A percentile compares a stretch with the other conserved stretches of the same genome.
These are phyloP conservation scores for Sebastes alutus DNA, from an alignment of 2,797 vertebrate genomes.

Conservation along the genomic window DNA sequence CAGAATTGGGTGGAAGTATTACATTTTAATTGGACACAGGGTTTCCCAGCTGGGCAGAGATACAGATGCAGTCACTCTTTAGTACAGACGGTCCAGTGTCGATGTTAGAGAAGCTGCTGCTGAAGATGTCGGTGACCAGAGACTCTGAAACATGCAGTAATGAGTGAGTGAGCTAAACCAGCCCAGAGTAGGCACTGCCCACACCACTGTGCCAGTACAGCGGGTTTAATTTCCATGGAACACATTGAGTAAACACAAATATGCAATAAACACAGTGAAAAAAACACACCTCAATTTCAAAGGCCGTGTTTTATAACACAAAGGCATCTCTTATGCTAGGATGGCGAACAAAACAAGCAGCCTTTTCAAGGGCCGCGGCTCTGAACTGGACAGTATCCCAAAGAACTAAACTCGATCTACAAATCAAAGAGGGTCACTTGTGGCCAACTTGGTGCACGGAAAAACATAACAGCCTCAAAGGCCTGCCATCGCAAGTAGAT, in stretches of 20 bases:
- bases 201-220: constrained; percentile 24
- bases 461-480: constrained; percentile 67
- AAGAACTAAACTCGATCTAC: constrained; percentile 61
- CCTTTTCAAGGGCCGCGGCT: constrained; percentile 55
- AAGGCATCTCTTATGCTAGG: constrained; percentile 70
- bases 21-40: constrained; percentile 19
- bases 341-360: constrained; percentile 76
- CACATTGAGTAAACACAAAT: constrained; percentile 70
- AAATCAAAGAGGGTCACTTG: constrained; percentile 71
- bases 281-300: constrained; percentile 38
- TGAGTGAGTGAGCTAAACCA: constrained; percentile 22
- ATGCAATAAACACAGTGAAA: constrained; percentile 59
- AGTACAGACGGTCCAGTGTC: constrained; percentile 8
- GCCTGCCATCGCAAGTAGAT: constrained; percentile 52
- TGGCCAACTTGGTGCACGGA: constrained; percentile 62
- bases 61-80: constrained; percentile 4
- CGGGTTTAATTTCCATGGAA: constrained; percentile 63
- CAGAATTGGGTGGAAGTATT: constrained; percentile 31
- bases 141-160: constrained; percentile 21
- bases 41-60: constrained; percentile 1
- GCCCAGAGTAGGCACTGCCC: constrained; percentile 11
- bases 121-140: constrained; percentile 8
- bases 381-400: constrained; percentile 64
- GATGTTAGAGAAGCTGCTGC: neutral
- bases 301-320: constrained; percentile 64